These are phyloP conservation scores for Perognathus longimembris DNA, from an alignment of 2,113 vertebrate species.

Conservation along the genomic window DNA sequence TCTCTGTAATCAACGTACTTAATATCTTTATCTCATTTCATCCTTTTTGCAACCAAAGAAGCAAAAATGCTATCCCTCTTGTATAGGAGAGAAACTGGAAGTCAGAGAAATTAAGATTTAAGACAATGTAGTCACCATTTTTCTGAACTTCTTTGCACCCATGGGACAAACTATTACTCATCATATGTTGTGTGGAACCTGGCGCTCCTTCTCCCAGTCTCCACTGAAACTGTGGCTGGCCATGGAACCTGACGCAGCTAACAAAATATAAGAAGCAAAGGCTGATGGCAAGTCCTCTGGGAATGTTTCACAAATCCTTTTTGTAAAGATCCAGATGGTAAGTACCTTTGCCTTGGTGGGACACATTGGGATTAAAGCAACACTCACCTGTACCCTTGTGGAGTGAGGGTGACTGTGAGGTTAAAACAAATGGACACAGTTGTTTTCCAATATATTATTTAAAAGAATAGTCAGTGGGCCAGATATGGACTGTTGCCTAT, in stretches of 20 bases:
- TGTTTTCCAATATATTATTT: not conserved
- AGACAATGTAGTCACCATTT: not conserved
- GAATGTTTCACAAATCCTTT: not conserved
- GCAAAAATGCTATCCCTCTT: not conserved
- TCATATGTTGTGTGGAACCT: not conserved
- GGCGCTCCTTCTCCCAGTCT: not conserved
- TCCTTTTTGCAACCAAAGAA: not conserved
- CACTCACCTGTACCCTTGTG: too few species aligned
- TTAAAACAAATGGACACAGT: not conserved
- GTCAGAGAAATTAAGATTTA: not conserved
- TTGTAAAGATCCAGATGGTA: not conserved
- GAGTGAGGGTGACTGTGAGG: not conserved
- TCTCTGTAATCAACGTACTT: not conserved
- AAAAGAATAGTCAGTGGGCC: not conserved
- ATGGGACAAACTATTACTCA: not conserved
- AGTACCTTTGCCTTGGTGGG: not conserved
- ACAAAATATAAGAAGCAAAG: not conserved
- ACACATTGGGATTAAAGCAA: not conserved
- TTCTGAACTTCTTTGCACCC: not conserved
- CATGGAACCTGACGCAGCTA: not conserved
- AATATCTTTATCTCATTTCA: not conserved
- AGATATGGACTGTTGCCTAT: not conserved
- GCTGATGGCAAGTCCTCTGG: not conserved
- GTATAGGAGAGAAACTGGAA: not conserved
- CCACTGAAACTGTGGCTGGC: not conserved